A percentile compares a stretch with the other conserved stretches of the same genome.
phyloP scores from a whole-genome alignment of 2,113 vertebrate genomes.

The human region GRCh38 chr1:65996001-65996500 shows the following conservation, averaged over 20 bases:
- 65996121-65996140: conserved; percentile 31
- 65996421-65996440: neutral
- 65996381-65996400: neutral
- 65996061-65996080: conserved; percentile 24
- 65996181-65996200: neutral
- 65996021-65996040: conserved; percentile 19
- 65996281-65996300: neutral
- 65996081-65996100: neutral
- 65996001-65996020: neutral
- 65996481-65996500: neutral
- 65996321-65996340: neutral
- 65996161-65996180: neutral
- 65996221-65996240: conserved; percentile 39
- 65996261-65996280: neutral
- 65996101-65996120: conserved; percentile 27
- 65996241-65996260: neutral
- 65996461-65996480: neutral
- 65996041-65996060: neutral
- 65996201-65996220: neutral
- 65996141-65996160: neutral
- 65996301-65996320: neutral
- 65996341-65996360: neutral
- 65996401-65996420: neutral
- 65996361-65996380: neutral
- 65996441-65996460: neutral